Evolutionary conservation across 2,888 invertebrate genomes (phyloP).

Genomic region (Cremastinae sp.): DNA sequence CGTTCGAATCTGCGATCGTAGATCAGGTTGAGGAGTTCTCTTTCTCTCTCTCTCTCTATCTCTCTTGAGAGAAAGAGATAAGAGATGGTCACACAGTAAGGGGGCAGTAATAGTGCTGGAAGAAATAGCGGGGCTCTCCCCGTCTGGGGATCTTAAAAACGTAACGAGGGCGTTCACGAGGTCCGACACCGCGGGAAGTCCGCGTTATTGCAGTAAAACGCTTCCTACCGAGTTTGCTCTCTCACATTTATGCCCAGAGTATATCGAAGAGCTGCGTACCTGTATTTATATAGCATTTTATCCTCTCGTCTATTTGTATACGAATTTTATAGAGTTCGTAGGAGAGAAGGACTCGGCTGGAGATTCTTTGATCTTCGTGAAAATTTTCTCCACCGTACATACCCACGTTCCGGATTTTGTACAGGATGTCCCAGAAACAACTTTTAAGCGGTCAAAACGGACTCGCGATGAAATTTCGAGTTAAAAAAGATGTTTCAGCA

Average conservation of each 20-base stretch:
- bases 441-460: no score
- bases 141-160: constrained; percentile 43
- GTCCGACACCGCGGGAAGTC: constrained; percentile 62
- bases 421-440: neutral
- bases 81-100: constrained; percentile 28
- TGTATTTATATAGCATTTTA: neutral
- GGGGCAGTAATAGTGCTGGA: constrained; percentile 48
- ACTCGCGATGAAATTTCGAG: no score
- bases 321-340: constrained; percentile 29
- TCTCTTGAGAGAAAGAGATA: constrained; percentile 46
- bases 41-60: no score
- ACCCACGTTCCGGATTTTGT: neutral
- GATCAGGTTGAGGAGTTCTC: constrained; percentile 45
- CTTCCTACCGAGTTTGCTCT: constrained; percentile 66
- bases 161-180: constrained; percentile 65
- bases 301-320: constrained; percentile 12
- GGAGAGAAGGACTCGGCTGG: constrained; percentile 8
- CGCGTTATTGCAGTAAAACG: constrained; percentile 68
- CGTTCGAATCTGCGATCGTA: constrained; percentile 32
- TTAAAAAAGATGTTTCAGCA: no score
- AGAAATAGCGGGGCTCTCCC: constrained; percentile 59
- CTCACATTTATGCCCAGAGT: constrained; percentile 29
- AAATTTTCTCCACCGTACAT: neutral
- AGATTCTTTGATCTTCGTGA: constrained; percentile 28
- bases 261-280: no score